Conservation (phyloP, 2,888 invertebrate species). For the Strigamia crassipes region DNA sequence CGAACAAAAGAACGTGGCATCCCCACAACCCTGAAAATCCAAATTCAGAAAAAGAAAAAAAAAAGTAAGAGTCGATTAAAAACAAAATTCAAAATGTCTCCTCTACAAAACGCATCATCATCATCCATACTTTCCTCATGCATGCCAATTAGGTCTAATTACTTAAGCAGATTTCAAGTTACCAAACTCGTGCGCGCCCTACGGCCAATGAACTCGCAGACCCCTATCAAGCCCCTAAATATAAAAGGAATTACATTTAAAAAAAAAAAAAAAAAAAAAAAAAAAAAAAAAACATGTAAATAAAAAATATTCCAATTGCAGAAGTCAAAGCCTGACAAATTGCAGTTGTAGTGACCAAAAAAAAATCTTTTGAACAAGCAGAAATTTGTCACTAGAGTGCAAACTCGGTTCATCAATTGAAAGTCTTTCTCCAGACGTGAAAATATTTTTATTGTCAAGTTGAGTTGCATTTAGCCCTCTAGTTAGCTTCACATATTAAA, state of each 20-base stretch:
- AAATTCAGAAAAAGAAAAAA: background rate
- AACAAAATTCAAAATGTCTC: background rate
- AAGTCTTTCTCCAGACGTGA: no score
- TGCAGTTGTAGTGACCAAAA: background rate
- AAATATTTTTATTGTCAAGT: no score
- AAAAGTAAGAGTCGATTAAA: background rate
- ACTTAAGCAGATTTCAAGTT: constrained; percentile 11
- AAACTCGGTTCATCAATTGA: no score
- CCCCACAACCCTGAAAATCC: background rate
- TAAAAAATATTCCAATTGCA: background rate
- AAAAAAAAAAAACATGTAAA: background rate
- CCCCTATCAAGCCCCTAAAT: background rate
- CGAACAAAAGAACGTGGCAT: constrained; percentile 25
- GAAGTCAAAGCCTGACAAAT: constrained; percentile 16
- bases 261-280: background rate
- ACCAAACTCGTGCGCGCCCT: background rate
- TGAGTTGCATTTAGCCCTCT: background rate
- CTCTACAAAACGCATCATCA: background rate
- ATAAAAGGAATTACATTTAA: background rate
- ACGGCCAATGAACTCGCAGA: constrained; percentile 16
- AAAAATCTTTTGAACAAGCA: background rate
- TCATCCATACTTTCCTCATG: constrained; percentile 17
- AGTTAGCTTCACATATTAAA: background rate
- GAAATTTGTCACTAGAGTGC: background rate
- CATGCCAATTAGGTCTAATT: constrained; percentile 16